Percentiles rank a stretch among this genome's conserved stretches.
Conservation (phyloP, 2,797 vertebrate genomes). For the Hippocampus kuda region DNA sequence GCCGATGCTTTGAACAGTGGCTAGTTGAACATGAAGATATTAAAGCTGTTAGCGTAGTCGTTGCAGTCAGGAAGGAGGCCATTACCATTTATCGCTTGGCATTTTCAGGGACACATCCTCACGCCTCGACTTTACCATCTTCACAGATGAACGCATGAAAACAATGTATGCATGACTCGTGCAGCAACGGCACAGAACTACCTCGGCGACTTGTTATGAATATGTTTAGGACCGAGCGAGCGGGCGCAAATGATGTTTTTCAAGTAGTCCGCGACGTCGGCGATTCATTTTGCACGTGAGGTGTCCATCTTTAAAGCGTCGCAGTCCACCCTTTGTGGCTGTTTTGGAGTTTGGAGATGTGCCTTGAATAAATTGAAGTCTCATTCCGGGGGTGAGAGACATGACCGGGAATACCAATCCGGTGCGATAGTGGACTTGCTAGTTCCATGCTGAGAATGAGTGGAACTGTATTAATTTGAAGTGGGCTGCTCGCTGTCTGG, state of each 20-base stretch:
- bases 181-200: constrained; percentile 37
- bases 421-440: constrained; percentile 10
- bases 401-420: constrained; percentile 69
- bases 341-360: constrained; percentile 57
- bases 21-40: not conserved
- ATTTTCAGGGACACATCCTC: not conserved
- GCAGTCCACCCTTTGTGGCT: constrained; percentile 51
- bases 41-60: not conserved
- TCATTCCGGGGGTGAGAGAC: constrained; percentile 45
- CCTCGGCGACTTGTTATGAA: constrained; percentile 53
- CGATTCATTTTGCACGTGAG: constrained; percentile 46
- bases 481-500: constrained; percentile 5
- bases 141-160: constrained; percentile 13
- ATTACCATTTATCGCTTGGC: not conserved
- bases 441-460: constrained; percentile 20
- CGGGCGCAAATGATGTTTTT: constrained; percentile 28
- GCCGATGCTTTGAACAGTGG: not conserved
- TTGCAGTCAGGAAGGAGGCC: not conserved
- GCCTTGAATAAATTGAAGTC: constrained; percentile 62
- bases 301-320: constrained; percentile 57
- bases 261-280: constrained; percentile 23
- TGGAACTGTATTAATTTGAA: constrained; percentile 31
- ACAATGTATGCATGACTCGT: constrained; percentile 26
- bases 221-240: constrained; percentile 37
- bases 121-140: not conserved